A percentile compares a stretch with the other conserved stretches of the same genome.
These are phyloP conservation scores for Rhabditoides inermis DNA, from an alignment of 2,888 invertebrate genomes.

Conservation along the genomic window DNA sequence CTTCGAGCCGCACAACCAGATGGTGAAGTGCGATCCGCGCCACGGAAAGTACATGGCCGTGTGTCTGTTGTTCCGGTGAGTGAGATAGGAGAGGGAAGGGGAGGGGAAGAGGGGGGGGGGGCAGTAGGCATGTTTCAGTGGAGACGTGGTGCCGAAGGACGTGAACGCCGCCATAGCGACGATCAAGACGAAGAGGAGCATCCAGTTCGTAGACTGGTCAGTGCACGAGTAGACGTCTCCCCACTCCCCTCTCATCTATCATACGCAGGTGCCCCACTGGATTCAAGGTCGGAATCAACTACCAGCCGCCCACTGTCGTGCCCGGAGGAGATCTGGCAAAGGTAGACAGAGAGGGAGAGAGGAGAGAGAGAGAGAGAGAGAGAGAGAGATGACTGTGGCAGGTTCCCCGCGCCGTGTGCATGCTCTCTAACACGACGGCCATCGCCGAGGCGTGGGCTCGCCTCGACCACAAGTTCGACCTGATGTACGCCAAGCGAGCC, in stretches of 20 bases:
- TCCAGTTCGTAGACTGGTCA: slow-evolving; percentile 50
- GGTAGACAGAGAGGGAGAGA: slow-evolving; percentile 45
- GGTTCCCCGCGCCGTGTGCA: slow-evolving; percentile 66
- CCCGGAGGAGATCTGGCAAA: slow-evolving; percentile 77
- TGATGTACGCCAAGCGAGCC: slow-evolving; percentile 60
- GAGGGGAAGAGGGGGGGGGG: background rate
- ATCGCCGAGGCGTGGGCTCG: slow-evolving; percentile 79
- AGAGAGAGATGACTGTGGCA: slow-evolving; percentile 21
- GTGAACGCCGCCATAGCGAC: slow-evolving; percentile 49
- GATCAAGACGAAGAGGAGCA: slow-evolving; percentile 48
- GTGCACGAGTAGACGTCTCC: no score
- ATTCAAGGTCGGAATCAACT: slow-evolving; percentile 51
- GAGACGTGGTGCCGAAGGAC: slow-evolving; percentile 50
- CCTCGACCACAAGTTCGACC: slow-evolving; percentile 67
- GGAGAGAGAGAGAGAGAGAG: no score
- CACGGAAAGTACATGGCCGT: slow-evolving; percentile 57
- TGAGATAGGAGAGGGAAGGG: background rate
- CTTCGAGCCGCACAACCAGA: slow-evolving; percentile 67
- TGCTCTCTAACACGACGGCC: slow-evolving; percentile 83
- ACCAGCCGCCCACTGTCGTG: slow-evolving; percentile 65
- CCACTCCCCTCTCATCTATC: no score
- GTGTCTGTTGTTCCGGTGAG: slow-evolving; percentile 59
- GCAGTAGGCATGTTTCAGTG: slow-evolving; percentile 15
- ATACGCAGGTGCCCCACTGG: slow-evolving; percentile 48
- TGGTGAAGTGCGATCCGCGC: slow-evolving; percentile 59